Conservation (phyloP, 2,888 invertebrate genomes). For the Ypsolopha scabrella region DNA sequence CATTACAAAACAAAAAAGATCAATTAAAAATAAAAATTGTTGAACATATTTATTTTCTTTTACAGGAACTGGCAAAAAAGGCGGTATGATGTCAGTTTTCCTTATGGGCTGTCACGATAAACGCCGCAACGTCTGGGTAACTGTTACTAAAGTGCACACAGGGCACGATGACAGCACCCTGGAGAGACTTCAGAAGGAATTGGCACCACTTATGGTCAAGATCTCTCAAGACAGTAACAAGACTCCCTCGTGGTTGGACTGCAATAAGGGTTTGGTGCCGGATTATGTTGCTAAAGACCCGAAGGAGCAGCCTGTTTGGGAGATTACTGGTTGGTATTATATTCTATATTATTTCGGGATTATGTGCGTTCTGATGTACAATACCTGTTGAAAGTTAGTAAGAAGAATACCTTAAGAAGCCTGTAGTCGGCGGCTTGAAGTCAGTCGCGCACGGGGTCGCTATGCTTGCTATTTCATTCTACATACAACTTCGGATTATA, state of each 20-base stretch:
- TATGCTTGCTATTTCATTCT: too few species aligned
- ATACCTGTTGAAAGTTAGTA: too few species aligned
- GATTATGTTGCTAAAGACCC: constrained; percentile 91
- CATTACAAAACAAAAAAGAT: too few species aligned
- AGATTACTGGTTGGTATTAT: constrained; percentile 78
- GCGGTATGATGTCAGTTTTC: constrained; percentile 94
- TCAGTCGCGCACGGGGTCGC: too few species aligned
- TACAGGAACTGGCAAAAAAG: constrained; percentile 83
- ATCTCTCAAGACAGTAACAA: constrained; percentile 79
- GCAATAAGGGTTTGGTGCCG: constrained; percentile 87
- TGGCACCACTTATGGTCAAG: constrained; percentile 77
- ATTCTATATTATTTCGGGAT: background rate
- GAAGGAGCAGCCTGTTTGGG: constrained; percentile 91
- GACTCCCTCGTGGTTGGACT: constrained; percentile 85
- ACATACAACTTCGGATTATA: too few species aligned
- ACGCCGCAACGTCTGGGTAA: constrained; percentile 77
- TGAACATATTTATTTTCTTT: constrained; percentile 6
- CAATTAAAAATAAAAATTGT: too few species aligned
- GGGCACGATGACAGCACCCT: constrained; percentile 92
- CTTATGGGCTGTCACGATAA: constrained; percentile 92
- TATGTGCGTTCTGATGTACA: background rate
- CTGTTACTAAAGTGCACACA: constrained; percentile 90
- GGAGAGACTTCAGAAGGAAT: constrained; percentile 76
- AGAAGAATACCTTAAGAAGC: too few species aligned
- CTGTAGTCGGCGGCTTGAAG: too few species aligned